Percentiles rank a stretch among this genome's conserved stretches.
Evolutionary conservation across 2,797 vertebrate species (phyloP).

Genomic region (Darevskia nairensis): DNA sequence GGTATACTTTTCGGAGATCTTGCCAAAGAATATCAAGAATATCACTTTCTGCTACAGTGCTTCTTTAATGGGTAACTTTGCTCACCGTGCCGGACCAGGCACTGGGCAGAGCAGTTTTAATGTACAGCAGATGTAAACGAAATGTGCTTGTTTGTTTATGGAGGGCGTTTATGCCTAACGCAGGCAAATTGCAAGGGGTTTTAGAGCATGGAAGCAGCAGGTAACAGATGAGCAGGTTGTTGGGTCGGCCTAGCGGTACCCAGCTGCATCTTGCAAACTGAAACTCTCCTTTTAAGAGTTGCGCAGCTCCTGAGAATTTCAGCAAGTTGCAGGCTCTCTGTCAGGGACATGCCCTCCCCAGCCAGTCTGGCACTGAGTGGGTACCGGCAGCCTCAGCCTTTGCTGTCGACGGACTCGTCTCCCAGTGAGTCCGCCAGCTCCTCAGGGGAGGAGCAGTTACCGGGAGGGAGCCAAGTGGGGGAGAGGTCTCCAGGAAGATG

Average conservation of each 20-base stretch:
- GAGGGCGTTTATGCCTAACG: background rate
- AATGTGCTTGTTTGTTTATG: background rate
- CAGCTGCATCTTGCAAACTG: background rate
- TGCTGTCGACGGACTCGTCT: too few relatives aligned
- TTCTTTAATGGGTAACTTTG: background rate
- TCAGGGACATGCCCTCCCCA: too few relatives aligned
- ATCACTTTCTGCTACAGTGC: background rate
- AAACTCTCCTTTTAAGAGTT: background rate
- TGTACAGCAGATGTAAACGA: background rate
- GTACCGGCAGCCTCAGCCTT: too few relatives aligned
- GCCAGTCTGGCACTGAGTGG: too few relatives aligned
- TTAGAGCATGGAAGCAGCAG: background rate
- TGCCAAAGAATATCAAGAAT: background rate
- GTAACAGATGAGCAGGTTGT: background rate
- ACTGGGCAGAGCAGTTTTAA: background rate
- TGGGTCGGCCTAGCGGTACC: accelerated
- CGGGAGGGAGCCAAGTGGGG: too few relatives aligned
- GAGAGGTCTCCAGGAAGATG: too few relatives aligned
- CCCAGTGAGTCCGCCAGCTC: too few relatives aligned
- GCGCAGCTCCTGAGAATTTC: too few relatives aligned
- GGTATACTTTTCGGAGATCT: background rate
- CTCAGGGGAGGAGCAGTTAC: too few relatives aligned
- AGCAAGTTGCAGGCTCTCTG: too few relatives aligned
- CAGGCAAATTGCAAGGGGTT: background rate
- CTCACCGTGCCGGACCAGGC: background rate